These are phyloP conservation scores for Agapornis canus DNA, from an alignment of 2,797 vertebrate genomes.

Conservation along the genomic window DNA sequence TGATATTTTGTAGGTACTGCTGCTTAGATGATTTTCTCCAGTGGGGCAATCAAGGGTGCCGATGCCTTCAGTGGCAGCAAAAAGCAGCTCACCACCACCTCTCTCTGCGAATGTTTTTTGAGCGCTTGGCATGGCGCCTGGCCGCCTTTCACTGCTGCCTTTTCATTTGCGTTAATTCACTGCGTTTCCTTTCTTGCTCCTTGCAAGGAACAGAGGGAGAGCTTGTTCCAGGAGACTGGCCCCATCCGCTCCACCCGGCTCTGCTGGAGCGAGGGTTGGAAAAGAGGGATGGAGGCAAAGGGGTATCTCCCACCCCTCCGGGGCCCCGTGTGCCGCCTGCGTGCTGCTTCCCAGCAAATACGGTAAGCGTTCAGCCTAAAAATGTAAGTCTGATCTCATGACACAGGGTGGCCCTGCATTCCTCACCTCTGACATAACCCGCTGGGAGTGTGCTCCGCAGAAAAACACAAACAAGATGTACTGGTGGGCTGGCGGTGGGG, in stretches of 20 bases:
- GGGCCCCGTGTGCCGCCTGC: background rate
- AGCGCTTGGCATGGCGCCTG: background rate
- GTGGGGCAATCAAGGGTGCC: background rate
- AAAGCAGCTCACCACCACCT: background rate
- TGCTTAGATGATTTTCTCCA: background rate
- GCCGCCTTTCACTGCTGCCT: conserved; percentile 48
- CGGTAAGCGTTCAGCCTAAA: conserved; percentile 50
- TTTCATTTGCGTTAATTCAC: conserved; percentile 59
- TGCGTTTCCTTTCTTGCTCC: conserved; percentile 52
- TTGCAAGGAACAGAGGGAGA: conserved; percentile 57
- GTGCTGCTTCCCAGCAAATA: conserved; percentile 54
- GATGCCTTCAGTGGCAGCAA: background rate
- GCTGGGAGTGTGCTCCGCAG: conserved; percentile 57
- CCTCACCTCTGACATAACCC: conserved; percentile 75
- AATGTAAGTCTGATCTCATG: conserved; percentile 69
- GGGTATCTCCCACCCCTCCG: conserved; percentile 22
- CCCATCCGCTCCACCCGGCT: conserved; percentile 43
- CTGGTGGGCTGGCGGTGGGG: conserved; percentile 33
- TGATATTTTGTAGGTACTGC: background rate
- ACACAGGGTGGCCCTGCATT: conserved; percentile 72
- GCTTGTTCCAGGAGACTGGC: conserved; percentile 59
- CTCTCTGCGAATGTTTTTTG: background rate
- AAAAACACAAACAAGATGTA: conserved; percentile 74
- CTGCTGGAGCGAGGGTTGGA: background rate
- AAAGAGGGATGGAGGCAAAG: background rate